These are phyloP conservation scores for Cephus nigrinus DNA, from an alignment of 2,888 invertebrate species.

Conservation along the genomic window DNA sequence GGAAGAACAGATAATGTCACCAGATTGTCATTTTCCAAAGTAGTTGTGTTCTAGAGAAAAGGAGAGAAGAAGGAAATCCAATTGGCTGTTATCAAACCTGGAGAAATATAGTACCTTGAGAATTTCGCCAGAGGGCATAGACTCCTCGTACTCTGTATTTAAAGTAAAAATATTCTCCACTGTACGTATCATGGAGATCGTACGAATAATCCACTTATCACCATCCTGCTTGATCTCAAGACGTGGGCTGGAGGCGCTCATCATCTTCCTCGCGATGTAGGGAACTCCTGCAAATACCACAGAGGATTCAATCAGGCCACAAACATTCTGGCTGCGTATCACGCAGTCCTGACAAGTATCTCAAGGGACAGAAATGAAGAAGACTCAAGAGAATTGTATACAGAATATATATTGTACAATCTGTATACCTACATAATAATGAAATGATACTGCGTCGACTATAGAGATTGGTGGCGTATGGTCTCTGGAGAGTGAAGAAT, in stretches of 20 bases:
- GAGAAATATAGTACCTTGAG: conserved; percentile 60
- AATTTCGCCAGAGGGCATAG: conserved; percentile 71
- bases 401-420: too few species aligned
- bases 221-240: conserved; percentile 71
- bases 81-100: neutral
- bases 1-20: conserved; percentile 63
- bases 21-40: conserved; percentile 68
- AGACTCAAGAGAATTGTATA: too few species aligned
- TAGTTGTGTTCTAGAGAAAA: conserved; percentile 70
- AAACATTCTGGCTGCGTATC: neutral
- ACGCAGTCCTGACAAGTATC: neutral
- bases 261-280: conserved; percentile 75
- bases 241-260: conserved; percentile 71
- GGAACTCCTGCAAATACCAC: conserved; percentile 70
- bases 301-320: neutral
- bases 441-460: neutral
- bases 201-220: conserved; percentile 72
- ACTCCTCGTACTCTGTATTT: conserved; percentile 74
- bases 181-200: conserved; percentile 70
- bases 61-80: neutral
- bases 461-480: neutral
- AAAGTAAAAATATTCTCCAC: conserved; percentile 70
- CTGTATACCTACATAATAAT: neutral
- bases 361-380: neutral
- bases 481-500: too few species aligned